Percentiles rank a stretch among this genome's conserved stretches.
These are phyloP conservation scores for Drosophila punjabiensis DNA, from an alignment of 1,140 invertebrate genomes.

Conservation along the genomic window DNA sequence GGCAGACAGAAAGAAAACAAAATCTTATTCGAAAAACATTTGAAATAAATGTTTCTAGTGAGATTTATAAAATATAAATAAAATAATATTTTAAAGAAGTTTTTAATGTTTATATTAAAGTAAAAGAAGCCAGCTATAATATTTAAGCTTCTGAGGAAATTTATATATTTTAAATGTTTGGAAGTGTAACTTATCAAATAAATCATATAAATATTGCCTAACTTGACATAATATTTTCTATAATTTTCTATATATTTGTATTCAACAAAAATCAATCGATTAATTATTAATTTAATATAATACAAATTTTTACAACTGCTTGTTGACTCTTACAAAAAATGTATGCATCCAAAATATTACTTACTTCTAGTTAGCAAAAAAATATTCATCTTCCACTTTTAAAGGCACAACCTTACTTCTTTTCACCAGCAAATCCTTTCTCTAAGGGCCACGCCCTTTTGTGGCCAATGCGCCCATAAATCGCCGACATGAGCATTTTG, in stretches of 20 bases:
- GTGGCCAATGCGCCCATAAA: slow-evolving; percentile 66
- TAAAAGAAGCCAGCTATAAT: not conserved
- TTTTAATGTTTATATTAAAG: not conserved
- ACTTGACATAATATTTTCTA: too few species aligned
- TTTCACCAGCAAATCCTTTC: slow-evolving; percentile 8
- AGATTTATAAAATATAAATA: too few species aligned
- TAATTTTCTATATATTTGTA: too few species aligned
- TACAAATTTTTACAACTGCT: not conserved
- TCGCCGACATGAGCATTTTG: slow-evolving; percentile 83
- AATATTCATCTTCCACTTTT: not conserved
- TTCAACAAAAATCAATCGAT: too few species aligned
- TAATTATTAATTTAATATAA: not conserved
- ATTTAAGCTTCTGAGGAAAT: too few species aligned
- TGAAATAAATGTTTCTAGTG: not conserved
- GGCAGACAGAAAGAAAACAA: not conserved
- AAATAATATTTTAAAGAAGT: not conserved
- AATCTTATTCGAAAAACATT: not conserved
- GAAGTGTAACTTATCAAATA: not conserved
- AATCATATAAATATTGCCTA: too few species aligned
- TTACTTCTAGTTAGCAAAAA: not conserved
- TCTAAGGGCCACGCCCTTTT: slow-evolving; percentile 45
- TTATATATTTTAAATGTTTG: not conserved
- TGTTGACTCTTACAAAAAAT: not conserved
- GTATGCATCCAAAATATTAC: too few species aligned
- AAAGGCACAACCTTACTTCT: too few species aligned